Evolutionary conservation across 1,140 invertebrate genomes (phyloP).

Genomic region (Cyphomyrmex costatus): DNA sequence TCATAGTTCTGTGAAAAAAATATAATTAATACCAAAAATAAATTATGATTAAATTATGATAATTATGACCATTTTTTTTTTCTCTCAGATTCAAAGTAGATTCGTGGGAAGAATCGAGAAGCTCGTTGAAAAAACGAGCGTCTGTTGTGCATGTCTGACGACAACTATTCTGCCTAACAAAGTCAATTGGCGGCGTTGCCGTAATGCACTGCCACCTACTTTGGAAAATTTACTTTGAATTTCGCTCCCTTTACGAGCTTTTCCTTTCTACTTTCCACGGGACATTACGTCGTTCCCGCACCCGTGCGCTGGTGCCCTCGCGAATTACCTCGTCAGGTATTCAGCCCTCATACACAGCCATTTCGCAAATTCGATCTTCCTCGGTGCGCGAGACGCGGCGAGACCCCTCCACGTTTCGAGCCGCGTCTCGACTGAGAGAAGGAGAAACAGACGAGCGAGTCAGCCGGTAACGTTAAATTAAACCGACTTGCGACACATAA

Average conservation of each 20-base stretch:
- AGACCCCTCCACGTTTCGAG: conserved; percentile 68
- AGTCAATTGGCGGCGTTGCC: conserved; percentile 48
- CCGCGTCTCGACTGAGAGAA: not conserved
- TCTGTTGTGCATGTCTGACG: conserved; percentile 49
- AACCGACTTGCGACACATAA: conserved; percentile 24
- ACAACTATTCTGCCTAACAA: conserved; percentile 66
- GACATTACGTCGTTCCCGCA: conserved; percentile 57
- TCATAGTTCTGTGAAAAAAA: too few relatives aligned
- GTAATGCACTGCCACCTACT: conserved; percentile 66
- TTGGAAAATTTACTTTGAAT: conserved; percentile 75
- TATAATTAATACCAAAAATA: too few relatives aligned
- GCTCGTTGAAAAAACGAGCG: conserved; percentile 16
- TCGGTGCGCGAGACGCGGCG: conserved; percentile 75
- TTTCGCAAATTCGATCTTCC: conserved; percentile 85
- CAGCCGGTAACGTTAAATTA: conserved; percentile 50
- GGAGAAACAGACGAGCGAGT: conserved; percentile 32
- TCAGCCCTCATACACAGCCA: conserved; percentile 84
- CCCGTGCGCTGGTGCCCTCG: conserved; percentile 54
- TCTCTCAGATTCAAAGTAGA: too few relatives aligned
- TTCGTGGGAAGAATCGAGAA: conserved; percentile 4
- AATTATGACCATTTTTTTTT: too few relatives aligned
- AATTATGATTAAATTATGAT: too few relatives aligned
- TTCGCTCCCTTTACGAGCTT: conserved; percentile 68
- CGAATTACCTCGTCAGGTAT: conserved; percentile 85
- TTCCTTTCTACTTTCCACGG: conserved; percentile 62